phyloP scores from a whole-genome alignment of 2,888 invertebrate genomes.

The Laspeyria flexula region DNA sequence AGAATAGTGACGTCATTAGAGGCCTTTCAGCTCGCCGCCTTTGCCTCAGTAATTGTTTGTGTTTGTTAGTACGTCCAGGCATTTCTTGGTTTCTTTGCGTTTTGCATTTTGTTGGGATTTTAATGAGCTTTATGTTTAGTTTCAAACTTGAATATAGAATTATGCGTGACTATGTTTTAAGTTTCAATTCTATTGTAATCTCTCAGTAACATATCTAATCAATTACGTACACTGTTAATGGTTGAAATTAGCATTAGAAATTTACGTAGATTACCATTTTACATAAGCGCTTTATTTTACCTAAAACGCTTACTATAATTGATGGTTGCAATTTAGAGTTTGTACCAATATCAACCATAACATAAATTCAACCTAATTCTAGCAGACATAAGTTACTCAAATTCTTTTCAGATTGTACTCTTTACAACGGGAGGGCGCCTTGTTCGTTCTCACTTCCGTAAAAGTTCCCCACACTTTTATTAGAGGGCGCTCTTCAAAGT shows the following conservation, averaged over 20 bases:
- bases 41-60: slow-evolving; percentile 38
- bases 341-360: too few relatives aligned
- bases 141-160: background rate
- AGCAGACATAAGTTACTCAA: too few relatives aligned
- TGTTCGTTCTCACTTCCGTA: slow-evolving; percentile 12
- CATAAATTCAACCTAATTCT: too few relatives aligned
- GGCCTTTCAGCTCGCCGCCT: slow-evolving; percentile 63
- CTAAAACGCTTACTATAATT: too few relatives aligned
- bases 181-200: background rate
- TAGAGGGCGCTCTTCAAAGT: slow-evolving; percentile 45
- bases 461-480: slow-evolving; percentile 32
- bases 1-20: slow-evolving; percentile 66
- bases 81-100: slow-evolving; percentile 26
- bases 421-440: slow-evolving; percentile 13
- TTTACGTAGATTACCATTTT: too few relatives aligned
- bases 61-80: slow-evolving; percentile 37
- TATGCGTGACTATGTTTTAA: background rate
- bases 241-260: too few relatives aligned
- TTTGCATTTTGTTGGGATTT: slow-evolving; percentile 21
- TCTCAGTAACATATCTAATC: background rate
- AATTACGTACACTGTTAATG: too few relatives aligned
- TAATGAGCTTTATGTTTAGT: slow-evolving; percentile 3
- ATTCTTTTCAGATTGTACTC: background rate
- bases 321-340: too few relatives aligned
- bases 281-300: too few relatives aligned